Base-by-base conservation (phyloP, 2,113 vertebrate genomes). In the Ammospiza nelsoni region DNA sequence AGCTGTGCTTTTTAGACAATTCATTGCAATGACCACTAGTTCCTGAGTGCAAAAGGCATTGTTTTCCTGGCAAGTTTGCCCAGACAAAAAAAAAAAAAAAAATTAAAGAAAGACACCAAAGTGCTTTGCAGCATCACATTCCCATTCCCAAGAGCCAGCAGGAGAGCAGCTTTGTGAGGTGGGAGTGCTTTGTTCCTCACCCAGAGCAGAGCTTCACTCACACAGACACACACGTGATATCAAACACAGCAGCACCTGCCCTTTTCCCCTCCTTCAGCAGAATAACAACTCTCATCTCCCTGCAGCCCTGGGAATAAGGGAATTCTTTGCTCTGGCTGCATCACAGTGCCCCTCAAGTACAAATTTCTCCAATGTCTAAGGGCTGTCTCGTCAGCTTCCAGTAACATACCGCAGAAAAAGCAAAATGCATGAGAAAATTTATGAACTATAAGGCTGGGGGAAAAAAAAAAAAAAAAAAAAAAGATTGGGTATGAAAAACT, bases 181-280 rank as follows among this genome's bases (percentile, higher is more conserved):
- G 49, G 74, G 49, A 83, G 14, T 18, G 66, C 69, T 92, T 87
- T 85, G 66, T 37, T 65, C 84, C 49, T 92, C 89, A 61, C 25
- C 39, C 55, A 35, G 39, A 6, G 17, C n/a, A 31, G 0, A 7
- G 61, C 57, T 54, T 57, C 69, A 20, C 83, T 62, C 46, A 37
- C 59, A 61, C n/a, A 59, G n/a, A 49, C 61, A 19, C 78, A 41
- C 12, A 12, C 0, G 0, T 0, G 6, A 28, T 22, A 21, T 18
- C 85, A 65, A 73, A 37, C 81, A 18, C 49, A 39, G 67, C 2
- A 12, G 57, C 62, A 63, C 65, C 90, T 76, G 68, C 77, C 63
- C 41, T 52, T 31, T 20, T 37, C 39, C 54, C 78, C 13, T 55
- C 29, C 7, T 35, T 55, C 49, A 68, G 76, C 52, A 86, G 28